Conservation (phyloP, 2,888 invertebrate species). For the Heliconius ethilla region DNA sequence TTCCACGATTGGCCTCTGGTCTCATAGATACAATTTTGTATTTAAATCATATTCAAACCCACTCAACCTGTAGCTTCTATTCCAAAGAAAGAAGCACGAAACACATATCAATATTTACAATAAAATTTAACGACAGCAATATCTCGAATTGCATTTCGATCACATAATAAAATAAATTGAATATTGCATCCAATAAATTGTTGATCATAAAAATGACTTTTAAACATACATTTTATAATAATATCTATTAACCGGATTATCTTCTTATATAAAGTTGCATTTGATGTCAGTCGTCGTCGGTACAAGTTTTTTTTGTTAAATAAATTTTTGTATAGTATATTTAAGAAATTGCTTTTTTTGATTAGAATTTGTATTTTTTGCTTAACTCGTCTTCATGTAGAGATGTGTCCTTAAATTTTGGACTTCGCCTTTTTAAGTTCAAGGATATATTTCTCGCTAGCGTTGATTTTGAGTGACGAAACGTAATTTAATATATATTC, state of each 20-base stretch:
- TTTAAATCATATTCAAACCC: no score
- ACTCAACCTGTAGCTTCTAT: no score
- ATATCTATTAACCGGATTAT: conserved; percentile 31
- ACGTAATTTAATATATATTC: no score
- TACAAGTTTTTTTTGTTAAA: conserved; percentile 1
- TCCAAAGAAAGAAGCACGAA: not conserved
- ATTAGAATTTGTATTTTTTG: not conserved
- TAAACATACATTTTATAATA: conserved; percentile 19
- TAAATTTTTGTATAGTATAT: not conserved
- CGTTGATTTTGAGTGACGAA: no score
- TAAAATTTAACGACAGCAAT: conserved; percentile 5
- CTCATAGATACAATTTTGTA: no score
- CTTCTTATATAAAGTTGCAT: conserved; percentile 25
- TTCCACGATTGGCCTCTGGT: no score
- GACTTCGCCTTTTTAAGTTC: not conserved
- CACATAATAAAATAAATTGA: conserved; percentile 28
- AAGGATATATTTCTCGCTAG: not conserved
- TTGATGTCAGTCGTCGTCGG: not conserved
- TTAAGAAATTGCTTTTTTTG: not conserved
- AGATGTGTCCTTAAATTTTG: not conserved
- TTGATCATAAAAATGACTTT: conserved; percentile 22
- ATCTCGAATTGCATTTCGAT: conserved; percentile 26
- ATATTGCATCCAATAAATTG: conserved; percentile 23
- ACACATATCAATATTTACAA: conserved; percentile 14
- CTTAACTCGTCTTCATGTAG: not conserved